Evolutionary conservation across 2,113 vertebrate genomes (phyloP).

Genomic region (Etheostoma spectabile): DNA sequence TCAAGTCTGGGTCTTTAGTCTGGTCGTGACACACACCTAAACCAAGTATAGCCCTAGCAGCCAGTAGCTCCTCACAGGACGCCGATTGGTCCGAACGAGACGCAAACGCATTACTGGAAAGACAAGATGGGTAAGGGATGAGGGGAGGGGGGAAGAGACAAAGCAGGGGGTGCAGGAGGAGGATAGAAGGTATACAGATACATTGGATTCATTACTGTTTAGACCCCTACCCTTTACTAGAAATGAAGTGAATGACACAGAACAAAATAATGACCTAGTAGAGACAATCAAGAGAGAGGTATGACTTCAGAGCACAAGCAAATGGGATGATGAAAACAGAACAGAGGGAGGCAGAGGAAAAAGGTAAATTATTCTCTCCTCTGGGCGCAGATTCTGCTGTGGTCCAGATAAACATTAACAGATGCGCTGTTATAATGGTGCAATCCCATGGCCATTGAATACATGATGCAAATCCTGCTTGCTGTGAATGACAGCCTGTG

Average conservation of each 20-base stretch:
- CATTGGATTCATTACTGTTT: background rate
- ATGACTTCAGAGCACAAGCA: background rate
- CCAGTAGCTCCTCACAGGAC: too few species aligned
- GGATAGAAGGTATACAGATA: background rate
- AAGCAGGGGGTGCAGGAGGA: background rate
- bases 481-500: slow-evolving; percentile 17
- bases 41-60: too few species aligned
- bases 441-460: slow-evolving; percentile 19
- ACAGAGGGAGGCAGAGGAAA: background rate
- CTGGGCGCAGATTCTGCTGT: background rate
- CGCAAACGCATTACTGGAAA: too few species aligned
- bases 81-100: too few species aligned
- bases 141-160: background rate
- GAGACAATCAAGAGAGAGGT: background rate
- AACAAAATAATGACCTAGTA: background rate
- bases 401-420: slow-evolving; percentile 4
- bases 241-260: background rate
- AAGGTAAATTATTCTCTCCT: background rate
- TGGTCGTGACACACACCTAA: too few species aligned
- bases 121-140: too few species aligned
- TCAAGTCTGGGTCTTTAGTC: too few species aligned
- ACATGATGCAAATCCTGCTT: slow-evolving; percentile 16
- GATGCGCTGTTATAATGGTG: slow-evolving; percentile 13
- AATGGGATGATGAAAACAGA: background rate
- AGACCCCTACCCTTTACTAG: background rate